A percentile compares a stretch with the other conserved stretches of the same genome.
Conservation (phyloP, 1,140 invertebrate genomes). For the Sinonovacula constricta region DNA sequence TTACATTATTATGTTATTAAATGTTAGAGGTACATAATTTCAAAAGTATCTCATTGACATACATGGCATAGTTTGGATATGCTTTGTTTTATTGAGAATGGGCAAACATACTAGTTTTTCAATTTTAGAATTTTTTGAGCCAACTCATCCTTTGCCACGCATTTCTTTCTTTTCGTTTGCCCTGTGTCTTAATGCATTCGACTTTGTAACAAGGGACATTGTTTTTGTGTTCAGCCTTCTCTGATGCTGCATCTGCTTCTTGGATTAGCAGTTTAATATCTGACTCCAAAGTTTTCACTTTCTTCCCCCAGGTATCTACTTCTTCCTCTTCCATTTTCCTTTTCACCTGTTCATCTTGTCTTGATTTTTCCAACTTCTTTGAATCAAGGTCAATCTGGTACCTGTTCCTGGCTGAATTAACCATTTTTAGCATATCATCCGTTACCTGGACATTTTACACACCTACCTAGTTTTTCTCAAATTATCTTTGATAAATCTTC, state of each 20-base stretch:
- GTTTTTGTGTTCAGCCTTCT: background rate
- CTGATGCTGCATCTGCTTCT: background rate
- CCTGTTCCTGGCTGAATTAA: background rate
- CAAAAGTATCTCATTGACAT: no score
- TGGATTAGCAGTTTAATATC: background rate
- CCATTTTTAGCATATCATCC: background rate
- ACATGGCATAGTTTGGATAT: no score
- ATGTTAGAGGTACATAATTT: no score
- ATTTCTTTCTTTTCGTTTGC: background rate
- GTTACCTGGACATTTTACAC: background rate
- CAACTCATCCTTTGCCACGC: no score
- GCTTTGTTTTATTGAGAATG: no score
- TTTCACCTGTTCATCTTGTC: background rate
- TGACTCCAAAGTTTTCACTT: background rate
- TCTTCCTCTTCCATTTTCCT: slow-evolving; percentile 22
- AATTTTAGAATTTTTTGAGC: no score
- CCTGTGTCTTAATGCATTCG: background rate
- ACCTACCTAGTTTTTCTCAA: background rate
- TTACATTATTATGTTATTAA: no score
- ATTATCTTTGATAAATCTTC: background rate
- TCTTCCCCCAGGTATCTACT: background rate
- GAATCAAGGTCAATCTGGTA: background rate
- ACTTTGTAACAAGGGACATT: background rate
- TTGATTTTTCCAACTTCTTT: background rate
- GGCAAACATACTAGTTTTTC: no score